Percentiles rank a stretch among this genome's conserved stretches.
These are phyloP conservation scores for Aphelinus certus DNA, from an alignment of 1,140 invertebrate genomes.

Conservation along the genomic window DNA sequence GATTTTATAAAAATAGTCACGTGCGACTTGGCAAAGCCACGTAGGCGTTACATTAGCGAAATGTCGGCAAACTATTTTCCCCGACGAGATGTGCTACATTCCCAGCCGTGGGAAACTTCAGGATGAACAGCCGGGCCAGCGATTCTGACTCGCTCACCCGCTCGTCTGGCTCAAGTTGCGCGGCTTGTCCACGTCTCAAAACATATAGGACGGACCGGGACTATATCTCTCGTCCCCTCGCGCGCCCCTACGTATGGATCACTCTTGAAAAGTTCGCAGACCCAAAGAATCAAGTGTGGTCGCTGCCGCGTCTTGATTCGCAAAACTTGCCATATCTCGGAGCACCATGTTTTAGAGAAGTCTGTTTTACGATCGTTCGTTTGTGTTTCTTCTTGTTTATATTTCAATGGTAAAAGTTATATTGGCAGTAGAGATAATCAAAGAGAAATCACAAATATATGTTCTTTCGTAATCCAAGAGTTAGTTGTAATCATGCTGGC, in stretches of 20 bases:
- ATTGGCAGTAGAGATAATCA: too few relatives aligned
- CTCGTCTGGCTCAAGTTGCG: background rate
- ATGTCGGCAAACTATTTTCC: slow-evolving; percentile 2
- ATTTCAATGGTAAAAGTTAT: too few relatives aligned
- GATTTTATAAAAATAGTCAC: slow-evolving; percentile 4
- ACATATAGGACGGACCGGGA: background rate
- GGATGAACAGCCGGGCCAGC: background rate
- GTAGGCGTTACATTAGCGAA: slow-evolving; percentile 3
- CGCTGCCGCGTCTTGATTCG: too few relatives aligned
- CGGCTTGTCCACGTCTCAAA: background rate
- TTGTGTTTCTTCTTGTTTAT: too few relatives aligned
- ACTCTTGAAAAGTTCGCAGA: background rate
- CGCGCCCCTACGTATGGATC: background rate
- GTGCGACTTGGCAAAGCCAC: background rate
- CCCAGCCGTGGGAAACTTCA: background rate
- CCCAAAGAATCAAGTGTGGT: background rate
- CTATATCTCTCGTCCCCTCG: slow-evolving; percentile 1
- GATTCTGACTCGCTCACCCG: background rate
- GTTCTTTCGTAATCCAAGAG: too few relatives aligned
- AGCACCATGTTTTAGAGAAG: too few relatives aligned
- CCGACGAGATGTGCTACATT: background rate
- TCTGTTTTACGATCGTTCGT: too few relatives aligned
- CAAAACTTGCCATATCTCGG: too few relatives aligned
- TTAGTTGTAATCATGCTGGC: too few relatives aligned
- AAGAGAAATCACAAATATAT: too few relatives aligned